Evolutionary conservation across 2,113 vertebrate genomes (phyloP).

Genomic region (Ramphastos sulfuratus): DNA sequence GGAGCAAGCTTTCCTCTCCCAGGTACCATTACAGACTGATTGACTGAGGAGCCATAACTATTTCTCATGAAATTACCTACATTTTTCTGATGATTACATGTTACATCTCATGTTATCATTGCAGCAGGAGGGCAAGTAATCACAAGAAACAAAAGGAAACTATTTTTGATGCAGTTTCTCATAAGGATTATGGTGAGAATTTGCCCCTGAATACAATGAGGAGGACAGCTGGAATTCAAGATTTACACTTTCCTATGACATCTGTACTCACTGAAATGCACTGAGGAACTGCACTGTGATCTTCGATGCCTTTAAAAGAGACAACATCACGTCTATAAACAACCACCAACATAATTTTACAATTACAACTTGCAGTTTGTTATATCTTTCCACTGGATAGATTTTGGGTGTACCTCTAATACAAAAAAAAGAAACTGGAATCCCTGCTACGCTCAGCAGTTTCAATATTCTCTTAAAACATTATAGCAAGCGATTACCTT

Average conservation of each 20-base stretch:
- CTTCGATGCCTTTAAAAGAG: neutral
- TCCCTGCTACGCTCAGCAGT: neutral
- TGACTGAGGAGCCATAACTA: neutral
- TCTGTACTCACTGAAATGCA: neutral
- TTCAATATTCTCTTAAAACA: neutral
- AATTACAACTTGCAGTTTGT: neutral
- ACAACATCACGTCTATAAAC: neutral
- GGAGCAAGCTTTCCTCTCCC: neutral
- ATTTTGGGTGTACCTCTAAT: neutral
- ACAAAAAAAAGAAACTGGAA: neutral
- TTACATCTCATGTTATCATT: neutral
- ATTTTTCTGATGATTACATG: neutral
- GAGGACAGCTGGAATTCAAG: neutral
- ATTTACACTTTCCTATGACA: neutral
- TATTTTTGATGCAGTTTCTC: neutral
- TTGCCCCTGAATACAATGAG: neutral
- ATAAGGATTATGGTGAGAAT: neutral
- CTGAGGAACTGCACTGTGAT: neutral
- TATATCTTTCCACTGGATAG: neutral
- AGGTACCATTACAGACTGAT: neutral
- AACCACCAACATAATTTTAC: neutral
- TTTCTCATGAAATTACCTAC: neutral
- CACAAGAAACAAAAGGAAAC: neutral
- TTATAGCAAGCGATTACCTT: constrained; percentile 29
- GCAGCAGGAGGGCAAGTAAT: neutral